Percentiles rank a stretch among this genome's conserved stretches.
Conservation (phyloP, 2,113 vertebrate genomes). For the Micronycteris hirsuta region DNA sequence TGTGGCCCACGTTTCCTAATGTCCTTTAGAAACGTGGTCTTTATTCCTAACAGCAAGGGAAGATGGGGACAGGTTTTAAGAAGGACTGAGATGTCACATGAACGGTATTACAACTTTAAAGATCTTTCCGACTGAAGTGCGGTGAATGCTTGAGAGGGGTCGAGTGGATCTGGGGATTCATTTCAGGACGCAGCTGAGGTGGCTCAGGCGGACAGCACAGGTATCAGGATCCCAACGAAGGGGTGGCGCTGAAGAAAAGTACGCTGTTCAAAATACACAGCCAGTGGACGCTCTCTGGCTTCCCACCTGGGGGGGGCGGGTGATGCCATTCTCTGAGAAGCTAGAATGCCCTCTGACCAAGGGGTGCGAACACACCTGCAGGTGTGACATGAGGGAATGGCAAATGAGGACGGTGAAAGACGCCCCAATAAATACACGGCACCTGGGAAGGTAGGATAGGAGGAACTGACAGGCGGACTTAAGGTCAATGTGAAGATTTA, state of each 20-base stretch:
- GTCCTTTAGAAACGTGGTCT: background rate
- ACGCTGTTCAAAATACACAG: fast-evolving
- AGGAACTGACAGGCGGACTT: background rate
- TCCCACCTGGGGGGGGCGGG: background rate
- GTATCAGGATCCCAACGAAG: background rate
- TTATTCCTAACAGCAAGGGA: background rate
- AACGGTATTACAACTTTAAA: background rate
- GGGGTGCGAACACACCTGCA: background rate
- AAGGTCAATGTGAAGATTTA: background rate
- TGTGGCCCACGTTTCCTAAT: background rate
- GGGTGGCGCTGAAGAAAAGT: background rate
- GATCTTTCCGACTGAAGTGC: background rate
- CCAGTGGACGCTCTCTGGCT: background rate
- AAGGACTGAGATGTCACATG: background rate
- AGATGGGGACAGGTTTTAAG: background rate
- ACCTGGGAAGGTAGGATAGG: background rate
- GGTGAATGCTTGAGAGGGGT: background rate
- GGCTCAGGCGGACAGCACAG: background rate
- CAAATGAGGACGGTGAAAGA: background rate
- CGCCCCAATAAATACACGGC: background rate
- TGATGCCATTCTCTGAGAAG: background rate
- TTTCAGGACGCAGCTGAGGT: background rate
- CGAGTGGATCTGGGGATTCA: background rate
- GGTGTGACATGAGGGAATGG: background rate
- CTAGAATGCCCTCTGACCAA: background rate